Percentiles rank a stretch among this genome's conserved stretches.
phyloP scores from a whole-genome alignment of 2,888 invertebrate genomes.

The Macaria notata region DNA sequence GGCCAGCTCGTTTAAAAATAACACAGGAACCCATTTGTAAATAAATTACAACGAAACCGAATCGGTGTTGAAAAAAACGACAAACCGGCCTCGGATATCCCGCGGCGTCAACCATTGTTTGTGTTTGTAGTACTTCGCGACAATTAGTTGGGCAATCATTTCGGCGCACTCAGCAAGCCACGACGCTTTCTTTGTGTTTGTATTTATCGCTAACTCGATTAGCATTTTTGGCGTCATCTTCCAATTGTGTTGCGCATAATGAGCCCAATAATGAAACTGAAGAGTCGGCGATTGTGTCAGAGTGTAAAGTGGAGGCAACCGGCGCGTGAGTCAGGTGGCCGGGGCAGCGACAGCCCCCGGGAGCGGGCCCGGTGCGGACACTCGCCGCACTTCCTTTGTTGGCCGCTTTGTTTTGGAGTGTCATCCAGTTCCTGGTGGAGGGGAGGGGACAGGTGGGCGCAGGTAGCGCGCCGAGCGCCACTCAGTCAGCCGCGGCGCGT shows the following conservation, averaged over 20 bases:
- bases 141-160: constrained; percentile 71
- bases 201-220: constrained; percentile 51
- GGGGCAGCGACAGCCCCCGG: constrained; percentile 53
- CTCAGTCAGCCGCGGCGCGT: constrained; percentile 72
- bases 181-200: constrained; percentile 53
- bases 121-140: constrained; percentile 59
- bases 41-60: constrained; percentile 55
- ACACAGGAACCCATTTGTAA: constrained; percentile 53
- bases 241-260: constrained; percentile 37
- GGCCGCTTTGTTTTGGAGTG: constrained; percentile 81
- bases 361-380: constrained; percentile 66
- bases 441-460: constrained; percentile 78
- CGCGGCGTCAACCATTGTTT: constrained; percentile 57
- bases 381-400: constrained; percentile 81
- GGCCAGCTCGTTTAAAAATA: constrained; percentile 44
- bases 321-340: constrained; percentile 68
- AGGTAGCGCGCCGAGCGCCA: constrained; percentile 73
- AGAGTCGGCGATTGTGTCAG: constrained; percentile 35
- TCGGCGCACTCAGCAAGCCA: constrained; percentile 61
- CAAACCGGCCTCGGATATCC: constrained; percentile 55
- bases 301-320: constrained; percentile 33
- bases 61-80: constrained; percentile 50
- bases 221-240: constrained; percentile 50
- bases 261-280: constrained; percentile 45
- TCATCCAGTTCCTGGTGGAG: constrained; percentile 80